These are phyloP conservation scores for Urocolius indicus DNA, from an alignment of 2,113 vertebrate genomes.

Conservation along the genomic window DNA sequence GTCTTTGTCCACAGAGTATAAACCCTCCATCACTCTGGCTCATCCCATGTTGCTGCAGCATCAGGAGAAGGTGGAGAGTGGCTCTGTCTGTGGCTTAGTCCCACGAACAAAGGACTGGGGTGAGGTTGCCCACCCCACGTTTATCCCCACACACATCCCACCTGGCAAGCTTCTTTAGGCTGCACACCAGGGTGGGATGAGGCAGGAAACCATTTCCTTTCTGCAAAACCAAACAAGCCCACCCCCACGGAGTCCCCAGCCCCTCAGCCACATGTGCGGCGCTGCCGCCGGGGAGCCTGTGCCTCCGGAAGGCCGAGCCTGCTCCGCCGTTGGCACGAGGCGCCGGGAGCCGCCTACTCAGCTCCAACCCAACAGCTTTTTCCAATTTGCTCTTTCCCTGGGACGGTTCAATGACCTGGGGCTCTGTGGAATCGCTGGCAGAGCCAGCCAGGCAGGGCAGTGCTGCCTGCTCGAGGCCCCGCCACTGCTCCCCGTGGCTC, in stretches of 20 bases:
- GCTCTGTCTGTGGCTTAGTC: accelerated
- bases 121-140: accelerated
- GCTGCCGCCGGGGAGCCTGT: constrained; percentile 35
- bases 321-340: constrained; percentile 49
- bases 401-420: constrained; percentile 28
- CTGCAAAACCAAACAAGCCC: not conserved
- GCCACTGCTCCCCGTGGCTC: accelerated
- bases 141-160: not conserved
- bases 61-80: not conserved
- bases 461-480: not conserved
- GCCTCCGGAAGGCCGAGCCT: constrained; percentile 60
- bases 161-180: not conserved
- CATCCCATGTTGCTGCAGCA: accelerated
- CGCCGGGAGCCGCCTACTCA: constrained; percentile 48
- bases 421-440: constrained; percentile 15
- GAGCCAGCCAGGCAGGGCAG: not conserved
- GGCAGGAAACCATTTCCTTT: constrained; percentile 40
- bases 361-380: constrained; percentile 62
- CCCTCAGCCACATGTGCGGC: constrained; percentile 38
- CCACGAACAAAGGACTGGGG: accelerated
- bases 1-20: not conserved
- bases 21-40: accelerated
- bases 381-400: constrained; percentile 63
- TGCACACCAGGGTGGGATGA: not conserved
- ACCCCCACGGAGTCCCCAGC: not conserved